Conservation (phyloP, 2,888 invertebrate species). For the Halictus quadricinctus region DNA sequence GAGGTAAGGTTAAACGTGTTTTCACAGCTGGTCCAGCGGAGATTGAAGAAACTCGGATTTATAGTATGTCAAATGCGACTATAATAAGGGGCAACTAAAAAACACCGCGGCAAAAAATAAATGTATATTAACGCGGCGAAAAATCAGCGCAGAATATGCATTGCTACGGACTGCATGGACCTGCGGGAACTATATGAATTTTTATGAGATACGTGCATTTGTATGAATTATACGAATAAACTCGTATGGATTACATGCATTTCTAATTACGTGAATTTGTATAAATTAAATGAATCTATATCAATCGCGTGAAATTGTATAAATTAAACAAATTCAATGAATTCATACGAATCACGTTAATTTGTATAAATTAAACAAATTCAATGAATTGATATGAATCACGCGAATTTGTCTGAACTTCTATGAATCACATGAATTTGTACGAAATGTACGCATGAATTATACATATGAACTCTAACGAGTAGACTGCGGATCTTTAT, state of each 20-base stretch:
- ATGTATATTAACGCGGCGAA: not conserved
- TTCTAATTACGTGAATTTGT: not conserved
- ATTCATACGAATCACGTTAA: too few species aligned
- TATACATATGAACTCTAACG: too few species aligned
- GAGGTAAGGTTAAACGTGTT: constrained; percentile 40
- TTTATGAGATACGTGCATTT: not conserved
- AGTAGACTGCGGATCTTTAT: too few species aligned
- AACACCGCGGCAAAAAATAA: not conserved
- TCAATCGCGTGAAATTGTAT: too few species aligned
- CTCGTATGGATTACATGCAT: not conserved
- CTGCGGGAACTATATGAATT: not conserved
- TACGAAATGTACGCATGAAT: not conserved
- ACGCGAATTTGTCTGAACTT: not conserved
- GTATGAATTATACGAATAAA: not conserved
- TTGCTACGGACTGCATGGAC: not conserved
- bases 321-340: not conserved
- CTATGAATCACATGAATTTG: not conserved
- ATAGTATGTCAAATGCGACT: not conserved
- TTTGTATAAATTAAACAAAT: too few species aligned
- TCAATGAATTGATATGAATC: too few species aligned
- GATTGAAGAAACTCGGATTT: not conserved
- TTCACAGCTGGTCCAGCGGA: not conserved
- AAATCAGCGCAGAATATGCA: not conserved
- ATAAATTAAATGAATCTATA: not conserved
- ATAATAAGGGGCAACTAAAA: not conserved